Base-by-base conservation (phyloP, 1,140 invertebrate species). In the Drosophila navojoa region DNA sequence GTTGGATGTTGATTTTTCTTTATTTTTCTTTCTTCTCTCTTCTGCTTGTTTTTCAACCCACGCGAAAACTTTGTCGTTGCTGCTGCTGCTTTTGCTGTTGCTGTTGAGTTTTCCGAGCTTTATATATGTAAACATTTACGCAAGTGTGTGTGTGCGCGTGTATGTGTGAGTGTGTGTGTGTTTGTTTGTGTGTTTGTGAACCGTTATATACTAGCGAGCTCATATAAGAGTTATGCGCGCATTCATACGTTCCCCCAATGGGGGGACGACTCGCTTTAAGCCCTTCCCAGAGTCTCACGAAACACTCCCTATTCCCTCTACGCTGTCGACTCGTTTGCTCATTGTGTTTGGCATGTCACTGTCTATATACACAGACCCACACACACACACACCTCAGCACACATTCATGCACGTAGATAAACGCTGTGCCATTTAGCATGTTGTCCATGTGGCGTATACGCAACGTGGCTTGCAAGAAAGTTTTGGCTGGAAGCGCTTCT, bases 41-140 rank as follows among this genome's bases (percentile, higher is more conserved):
- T 47, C 68, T 67, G 59, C 62, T 80, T 75, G 58, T 60, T 79
- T 79, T 66, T 45, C 52, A 68, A 66, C 79, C 84, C 82, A 73
- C 82, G 70, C 75, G 69, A 79, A 87, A 86, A 86, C 64, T 82
- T 87, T 59, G 81, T 87, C 78, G 82, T 76, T 78, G 67, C 62
- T 58, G 69, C 10, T 38, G 69, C 10, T 38, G 32, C 32, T 32
- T 5, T 0, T n/a, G 40, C 40, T 15, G 13, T 6, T 61, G 66
- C 62, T 63, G 76, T 61, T 67, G 52, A 84, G 49, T 71, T 71
- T 71, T 63, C 69, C 80, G 60, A 49, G 40, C 35, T 53, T 50
- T 80, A 74, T 67, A 58, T 72, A 63, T 42, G 16, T 72, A 55
- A 32, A 40, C 25, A 44, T 38, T 50, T 68, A 57, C 35, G 50